Base-by-base conservation (phyloP, 2,888 invertebrate species). In the Stenotaenia linearis region DNA sequence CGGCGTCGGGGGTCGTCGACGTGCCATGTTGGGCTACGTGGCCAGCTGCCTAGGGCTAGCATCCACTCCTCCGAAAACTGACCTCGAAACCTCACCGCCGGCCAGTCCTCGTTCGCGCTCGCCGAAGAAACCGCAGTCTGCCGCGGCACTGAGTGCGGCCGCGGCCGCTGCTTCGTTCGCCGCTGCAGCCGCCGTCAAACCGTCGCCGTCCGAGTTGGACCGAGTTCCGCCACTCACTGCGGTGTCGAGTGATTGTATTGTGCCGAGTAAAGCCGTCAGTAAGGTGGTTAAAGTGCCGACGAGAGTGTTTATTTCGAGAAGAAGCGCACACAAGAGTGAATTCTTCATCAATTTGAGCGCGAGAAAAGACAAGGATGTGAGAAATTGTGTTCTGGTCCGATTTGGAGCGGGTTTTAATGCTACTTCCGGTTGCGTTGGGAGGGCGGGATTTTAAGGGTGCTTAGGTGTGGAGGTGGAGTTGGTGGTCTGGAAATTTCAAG, bases 21-120 rank as follows among this genome's bases (percentile, higher is more conserved):
- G 69, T 12, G 69, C 69, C 69, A 69, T 69, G 69, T 15, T 69
- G 69, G 69, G 69, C 69, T 69, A 69, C 69, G 28, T 69, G 28
- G 69, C 69, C 69, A 69, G 25, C 25, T 69, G 69, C 6, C 28
- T 69, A 28, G 69, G 69, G 1, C 69, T 69, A 3, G 7, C 50
- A n/a, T 18, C 50, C 12, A 28, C 25, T 1, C 25, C 28, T 6
- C 3, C 18, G 12, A 45, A 4, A 7, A 25, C 2, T 7, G 69
- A 69, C 12, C 23, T 18, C 45, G 4, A 15, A 45, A 45, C 4
- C 15, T 45, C 45, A 10, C 69, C 69, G 12, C 15, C 25, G 69
- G 56, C n/a, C 21, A 69, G 61, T 25, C 15, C 61, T 7, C 6
- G 10, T 9, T 7, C 25, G 5, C 61, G 23, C 10, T 69, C 69